Conservation (phyloP, 2,888 invertebrate species). For the Ichneumon xanthorius region DNA sequence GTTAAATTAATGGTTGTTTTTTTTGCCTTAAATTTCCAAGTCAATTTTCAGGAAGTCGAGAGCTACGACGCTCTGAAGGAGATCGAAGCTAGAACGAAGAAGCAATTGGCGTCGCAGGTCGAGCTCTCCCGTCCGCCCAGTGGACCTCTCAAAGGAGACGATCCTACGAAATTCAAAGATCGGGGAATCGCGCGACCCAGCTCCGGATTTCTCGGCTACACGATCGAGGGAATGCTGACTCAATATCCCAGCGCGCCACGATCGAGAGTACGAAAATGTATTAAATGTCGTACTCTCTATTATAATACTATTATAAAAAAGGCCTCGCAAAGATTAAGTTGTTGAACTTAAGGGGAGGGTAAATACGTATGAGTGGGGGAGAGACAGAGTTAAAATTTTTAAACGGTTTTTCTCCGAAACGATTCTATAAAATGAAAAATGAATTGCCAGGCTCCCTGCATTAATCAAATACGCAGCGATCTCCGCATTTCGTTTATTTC, state of each 20-base stretch:
- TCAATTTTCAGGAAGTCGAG: slow-evolving; percentile 14
- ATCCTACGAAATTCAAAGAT: slow-evolving; percentile 26
- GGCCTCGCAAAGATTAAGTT: background rate
- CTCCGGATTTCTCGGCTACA: slow-evolving; percentile 47
- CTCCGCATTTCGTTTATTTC: too few relatives aligned
- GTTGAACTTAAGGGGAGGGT: too few relatives aligned
- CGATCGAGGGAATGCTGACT: slow-evolving; percentile 53
- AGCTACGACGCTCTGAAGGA: slow-evolving; percentile 43
- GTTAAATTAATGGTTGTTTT: background rate
- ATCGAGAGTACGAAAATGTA: slow-evolving; percentile 9
- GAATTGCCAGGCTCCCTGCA: too few relatives aligned
- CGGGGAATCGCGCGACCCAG: slow-evolving; percentile 50
- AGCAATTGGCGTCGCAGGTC: slow-evolving; percentile 43
- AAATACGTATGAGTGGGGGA: too few relatives aligned
- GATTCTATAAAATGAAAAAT: too few relatives aligned
- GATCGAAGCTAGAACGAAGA: slow-evolving; percentile 45
- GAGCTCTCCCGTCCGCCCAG: slow-evolving; percentile 27
- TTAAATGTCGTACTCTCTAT: background rate
- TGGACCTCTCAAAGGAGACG: slow-evolving; percentile 43
- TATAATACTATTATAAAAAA: background rate
- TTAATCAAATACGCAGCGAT: too few relatives aligned
- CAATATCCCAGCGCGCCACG: slow-evolving; percentile 32
- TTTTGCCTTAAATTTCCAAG: background rate
- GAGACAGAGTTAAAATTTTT: too few relatives aligned
- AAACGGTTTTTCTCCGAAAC: too few relatives aligned